Evolutionary conservation across 37 sponge, comb jelly and placozoan species (phyloP), one percentile per base, ranked within the genome.

Genomic region (Ephydatia muelleri): DNA sequence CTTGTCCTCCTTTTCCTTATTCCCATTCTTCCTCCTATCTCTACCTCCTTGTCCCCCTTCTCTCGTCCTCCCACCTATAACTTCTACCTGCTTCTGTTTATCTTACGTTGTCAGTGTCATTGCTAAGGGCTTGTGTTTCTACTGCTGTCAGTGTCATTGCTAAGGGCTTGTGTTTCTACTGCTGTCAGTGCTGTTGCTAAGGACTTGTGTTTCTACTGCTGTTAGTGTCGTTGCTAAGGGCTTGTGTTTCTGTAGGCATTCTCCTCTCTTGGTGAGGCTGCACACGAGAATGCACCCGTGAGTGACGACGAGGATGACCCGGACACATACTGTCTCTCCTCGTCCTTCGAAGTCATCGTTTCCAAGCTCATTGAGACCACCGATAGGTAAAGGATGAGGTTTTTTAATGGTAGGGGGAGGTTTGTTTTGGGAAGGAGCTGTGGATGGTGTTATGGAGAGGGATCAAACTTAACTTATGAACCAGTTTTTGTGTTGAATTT

Each of bases 181-280:
- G 57, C 57, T 57, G 57, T 21, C 16, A n/a, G n/a, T 70, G 5
- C 4, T 70, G 71, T 12, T 12, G 35, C 38, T 0, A 81, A 38
- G 48, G 9, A 6, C 16, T 57, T 14, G 19, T 16, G 16, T 57
- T 1, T 57, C 19, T 43, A 43, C 43, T 43, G 57, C 57, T 57
- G 57, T 21, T 57, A n/a, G n/a, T 70, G 5, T 12, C 9, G 71
- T 12, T 12, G 35, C 38, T 0, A 81, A 38, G 48, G 9, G 3
- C 16, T 33, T 76, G 5, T 31, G n/a, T 49, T 5, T 28, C n/a
- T 38, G 1, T 64, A 96, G 96, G 99, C 99, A 0, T 87, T 99
- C 68, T 92, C 97, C 28, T 97, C 99, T 3, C 90, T 99, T 33
- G 96, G 93, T 0, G 99, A 99, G 80, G 95, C 99, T 31, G 99